Base-by-base conservation (phyloP, 2,888 invertebrate species). In the Caenorhabditis parvicauda region DNA sequence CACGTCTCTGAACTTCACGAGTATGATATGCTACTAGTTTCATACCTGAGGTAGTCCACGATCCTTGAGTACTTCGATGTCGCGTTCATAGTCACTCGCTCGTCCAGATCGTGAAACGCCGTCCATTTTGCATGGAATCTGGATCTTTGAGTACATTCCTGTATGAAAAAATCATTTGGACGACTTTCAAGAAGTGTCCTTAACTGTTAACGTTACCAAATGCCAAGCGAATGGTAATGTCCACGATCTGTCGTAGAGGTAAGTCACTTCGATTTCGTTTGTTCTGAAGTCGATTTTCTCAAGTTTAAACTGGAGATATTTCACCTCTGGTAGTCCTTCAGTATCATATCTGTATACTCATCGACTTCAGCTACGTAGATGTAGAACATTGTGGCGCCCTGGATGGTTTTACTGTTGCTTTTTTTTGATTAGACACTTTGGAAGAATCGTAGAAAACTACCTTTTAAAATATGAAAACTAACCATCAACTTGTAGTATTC, bases 311-410 rank as follows among this genome's bases (percentile, higher is more conserved):
- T 32, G n/a, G n/a, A n/a, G n/a, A 12, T 32, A 12, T 32, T 12
- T 32, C n/a, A 32, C 35, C 35, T 32, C 9, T 12, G 48, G 39
- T 60, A 60, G 24, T 52, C 52, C 29, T 60, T 55, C 7, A 60
- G 21, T 3, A 60, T 4, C 17, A 41, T 54, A 28, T 56, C 25
- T 42, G 56, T 56, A 27, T 61, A 56, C 22, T 28, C 24, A 1
- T 54, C 38, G 5, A 41, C 48, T 22, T 61, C 52, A 29, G 32
- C 17, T 4, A 61, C 3, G 35, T 61, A 61, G 7, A 61, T 32
- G 24, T 61, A 48, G 38, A 61, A 57, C 19, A 54, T 54, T 22
- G 56, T 57, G 50, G 61, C 61, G 24, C 61, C 61, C 28, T 61
- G 56, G 22, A n/a, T n/a, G n/a, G n/a, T n/a, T n/a, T n/a, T n/a